Evolutionary conservation across 2,797 vertebrate genomes (phyloP), one percentile per base, ranked within the genome.

Genomic region (Sebastes steindachneri): DNA sequence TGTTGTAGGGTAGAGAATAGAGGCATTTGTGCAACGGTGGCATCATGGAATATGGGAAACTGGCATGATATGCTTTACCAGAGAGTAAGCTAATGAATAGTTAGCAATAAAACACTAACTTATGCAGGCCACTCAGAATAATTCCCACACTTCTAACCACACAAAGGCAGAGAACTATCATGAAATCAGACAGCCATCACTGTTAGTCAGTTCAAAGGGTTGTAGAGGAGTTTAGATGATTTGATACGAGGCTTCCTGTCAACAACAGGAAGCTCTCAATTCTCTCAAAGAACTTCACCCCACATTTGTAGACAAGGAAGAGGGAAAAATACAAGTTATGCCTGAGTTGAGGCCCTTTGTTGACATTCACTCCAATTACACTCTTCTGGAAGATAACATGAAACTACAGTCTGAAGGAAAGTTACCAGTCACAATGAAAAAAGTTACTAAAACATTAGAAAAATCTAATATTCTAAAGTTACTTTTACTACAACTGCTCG

Each of bases 11-110:
- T 41, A 65, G 31, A 79, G 63, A 86, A 81, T 57, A 81, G 75
- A 63, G 70, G 51, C 62, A 74, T 80, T 77, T 90, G 54, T 90
- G 64, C 26, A 78, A 67, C 26, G 5, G 19, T 79, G 70, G 67
- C 68, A 85, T 81, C 58, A 41, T 25, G 66, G 67, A 69, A 66
- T 54, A 68, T 37, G 45, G n/a, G 10, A 65, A 78, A 79, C n/a
- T 57, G 60, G 25, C 26, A 73, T 59, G 48, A 69, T 73, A n/a
- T 25, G 58, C 35, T 73, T 15, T 15, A 23, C 12, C 5, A 59
- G 19, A 53, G 15, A 73, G 55, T 10, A 48, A 54, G 66, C 23
- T 37, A 19, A 51, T 65, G 31, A 63, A 62, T 28, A 53, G n/a
- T 21, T 4, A 62, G n/a, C 6, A 35, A 58, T n/a, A 53, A 57